Evolutionary conservation across 2,113 vertebrate genomes (phyloP), one percentile per base, ranked within the genome.

Genomic region (Jacana jacana): DNA sequence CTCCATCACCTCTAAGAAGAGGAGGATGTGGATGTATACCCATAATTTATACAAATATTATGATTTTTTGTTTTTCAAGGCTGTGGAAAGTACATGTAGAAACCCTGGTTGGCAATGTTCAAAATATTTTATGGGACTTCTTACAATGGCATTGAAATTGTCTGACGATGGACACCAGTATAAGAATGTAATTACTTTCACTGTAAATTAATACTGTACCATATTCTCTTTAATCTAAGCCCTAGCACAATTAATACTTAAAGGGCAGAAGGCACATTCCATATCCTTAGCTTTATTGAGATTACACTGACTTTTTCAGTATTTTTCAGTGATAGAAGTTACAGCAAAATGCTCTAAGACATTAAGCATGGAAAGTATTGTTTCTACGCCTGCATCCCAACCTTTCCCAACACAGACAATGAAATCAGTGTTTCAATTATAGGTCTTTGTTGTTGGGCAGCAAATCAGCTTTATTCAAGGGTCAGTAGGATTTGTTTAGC

Each of bases 341-440:
- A 73, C 5, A 91, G 88, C 49, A 58, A 93, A 68, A 40, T 88
- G 81, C 76, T 93, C 81, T 89, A 85, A 96, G 88, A 86, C 10
- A 52, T 44, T 33, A 82, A 71, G 94, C 80, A 94, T 96, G 96
- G 88, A 60, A 97, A 89, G 46, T 52, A 97, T 96, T 97, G 84
- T 86, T 95, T 96, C 94, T 95, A 71, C 95, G 97, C 86, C 94
- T 55, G 28, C 23, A 63, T 71, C 66, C 65, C 40, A 96, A 84
- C 90, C 91, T 97, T 97, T 96, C 94, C 88, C 63, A 58, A 86
- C 54, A 89, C 94, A 93, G 91, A 75, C 81, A 85, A 83, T 97
- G 97, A 97, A 98, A 95, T 97, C 97, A 97, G 78, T 69, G 88
- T 79, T 96, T 97, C 96, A 98, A 80, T 98, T 97, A 98, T 98